Evolutionary conservation across 2,113 vertebrate species (phyloP).

Genomic region (Chauna torquata): DNA sequence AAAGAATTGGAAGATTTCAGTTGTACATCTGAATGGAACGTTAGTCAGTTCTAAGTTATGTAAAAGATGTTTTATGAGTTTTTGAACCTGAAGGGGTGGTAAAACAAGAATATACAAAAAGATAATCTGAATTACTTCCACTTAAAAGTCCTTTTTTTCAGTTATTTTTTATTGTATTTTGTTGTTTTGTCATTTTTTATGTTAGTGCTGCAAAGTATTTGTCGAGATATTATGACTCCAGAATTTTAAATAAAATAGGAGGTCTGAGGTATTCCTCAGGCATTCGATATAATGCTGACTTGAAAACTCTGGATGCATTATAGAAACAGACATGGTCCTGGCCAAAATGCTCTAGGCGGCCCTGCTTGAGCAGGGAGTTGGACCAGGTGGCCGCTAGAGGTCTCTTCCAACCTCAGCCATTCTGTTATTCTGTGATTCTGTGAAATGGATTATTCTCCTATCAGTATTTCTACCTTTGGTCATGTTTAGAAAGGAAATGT

Average conservation of each 20-base stretch:
- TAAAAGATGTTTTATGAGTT: neutral
- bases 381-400: too few species aligned
- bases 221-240: neutral
- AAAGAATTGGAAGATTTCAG: neutral
- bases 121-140: neutral
- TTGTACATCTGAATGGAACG: neutral
- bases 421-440: neutral
- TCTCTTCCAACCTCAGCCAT: too few species aligned
- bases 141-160: neutral
- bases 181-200: neutral
- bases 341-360: too few species aligned
- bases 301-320: neutral
- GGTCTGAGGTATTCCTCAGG: neutral
- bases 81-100: neutral
- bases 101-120: neutral
- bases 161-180: neutral
- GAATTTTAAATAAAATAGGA: neutral
- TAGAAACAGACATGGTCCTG: neutral
- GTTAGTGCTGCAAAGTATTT: neutral
- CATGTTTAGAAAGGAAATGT: neutral
- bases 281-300: neutral
- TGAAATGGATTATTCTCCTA: neutral
- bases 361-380: too few species aligned
- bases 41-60: neutral
- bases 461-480: neutral